These are phyloP conservation scores for Thecophora atra DNA, from an alignment of 2,888 invertebrate species.

Conservation along the genomic window DNA sequence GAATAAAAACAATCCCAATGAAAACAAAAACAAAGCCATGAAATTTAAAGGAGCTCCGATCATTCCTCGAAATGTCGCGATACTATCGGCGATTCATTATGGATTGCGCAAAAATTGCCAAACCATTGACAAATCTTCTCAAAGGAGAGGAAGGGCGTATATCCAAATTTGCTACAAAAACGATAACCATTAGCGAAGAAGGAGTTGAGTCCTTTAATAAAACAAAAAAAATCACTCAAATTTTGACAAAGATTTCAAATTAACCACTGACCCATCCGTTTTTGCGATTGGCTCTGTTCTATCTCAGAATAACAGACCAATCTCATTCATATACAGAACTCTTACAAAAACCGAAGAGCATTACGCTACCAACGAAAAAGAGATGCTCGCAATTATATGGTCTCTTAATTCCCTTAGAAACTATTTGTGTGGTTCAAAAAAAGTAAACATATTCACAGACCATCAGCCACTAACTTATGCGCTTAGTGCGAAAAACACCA, in stretches of 20 bases:
- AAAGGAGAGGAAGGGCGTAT: slow-evolving; percentile 20
- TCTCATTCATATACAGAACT: neutral
- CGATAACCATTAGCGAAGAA: too few species aligned
- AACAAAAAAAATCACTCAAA: neutral
- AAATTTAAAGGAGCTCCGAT: slow-evolving; percentile 9
- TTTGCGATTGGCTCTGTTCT: slow-evolving; percentile 15
- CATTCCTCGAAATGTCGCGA: slow-evolving; percentile 17
- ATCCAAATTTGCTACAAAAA: too few species aligned
- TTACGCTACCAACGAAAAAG: slow-evolving; percentile 10
- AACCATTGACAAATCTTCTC: slow-evolving; percentile 12
- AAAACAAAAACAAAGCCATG: slow-evolving; percentile 7
- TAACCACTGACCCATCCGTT: slow-evolving; percentile 3
- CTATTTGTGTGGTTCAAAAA: slow-evolving; percentile 10
- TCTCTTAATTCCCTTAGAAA: slow-evolving; percentile 1
- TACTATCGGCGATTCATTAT: slow-evolving; percentile 19
- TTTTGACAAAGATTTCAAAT: neutral
- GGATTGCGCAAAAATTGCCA: slow-evolving; percentile 19
- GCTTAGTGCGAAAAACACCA: too few species aligned
- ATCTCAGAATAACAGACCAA: neutral
- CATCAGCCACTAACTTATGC: neutral
- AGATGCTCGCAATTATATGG: slow-evolving; percentile 3
- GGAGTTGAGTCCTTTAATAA: neutral
- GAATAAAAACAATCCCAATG: neutral
- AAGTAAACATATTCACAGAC: slow-evolving; percentile 1
- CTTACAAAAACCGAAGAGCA: slow-evolving; percentile 9